These are phyloP conservation scores for Rutpela maculata DNA, from an alignment of 2,888 invertebrate genomes.

Conservation along the genomic window DNA sequence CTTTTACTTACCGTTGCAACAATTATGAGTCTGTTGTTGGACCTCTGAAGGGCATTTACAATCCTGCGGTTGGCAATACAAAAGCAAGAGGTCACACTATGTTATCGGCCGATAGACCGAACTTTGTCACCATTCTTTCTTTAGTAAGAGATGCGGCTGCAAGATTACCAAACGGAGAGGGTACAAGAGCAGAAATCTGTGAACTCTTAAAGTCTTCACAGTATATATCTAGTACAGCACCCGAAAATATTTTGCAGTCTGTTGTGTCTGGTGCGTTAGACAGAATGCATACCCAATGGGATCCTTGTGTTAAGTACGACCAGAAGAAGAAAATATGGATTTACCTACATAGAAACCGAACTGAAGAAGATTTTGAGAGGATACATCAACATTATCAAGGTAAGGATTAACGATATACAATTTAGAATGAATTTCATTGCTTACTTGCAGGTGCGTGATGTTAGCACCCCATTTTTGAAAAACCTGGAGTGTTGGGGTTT, in stretches of 20 bases:
- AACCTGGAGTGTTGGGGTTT: too few relatives aligned
- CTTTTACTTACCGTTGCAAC: constrained; percentile 89
- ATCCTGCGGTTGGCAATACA: constrained; percentile 77
- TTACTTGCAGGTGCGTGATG: too few relatives aligned
- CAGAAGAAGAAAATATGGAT: constrained; percentile 95
- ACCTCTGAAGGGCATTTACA: constrained; percentile 81
- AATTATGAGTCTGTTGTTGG: constrained; percentile 91
- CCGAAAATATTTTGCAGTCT: constrained; percentile 83
- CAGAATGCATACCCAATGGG: constrained; percentile 90
- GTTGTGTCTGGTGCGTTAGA: constrained; percentile 94
- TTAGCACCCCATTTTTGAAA: too few relatives aligned
- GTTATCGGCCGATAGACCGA: constrained; percentile 87
- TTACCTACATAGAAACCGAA: constrained; percentile 88
- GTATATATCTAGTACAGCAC: constrained; percentile 76
- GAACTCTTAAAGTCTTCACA: constrained; percentile 85
- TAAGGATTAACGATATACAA: constrained; percentile 14
- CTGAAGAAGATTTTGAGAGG: constrained; percentile 79
- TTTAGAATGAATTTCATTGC: background rate
- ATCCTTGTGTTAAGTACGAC: constrained; percentile 96
- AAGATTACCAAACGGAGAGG: constrained; percentile 95
- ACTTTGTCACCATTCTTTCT: constrained; percentile 92
- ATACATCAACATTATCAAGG: constrained; percentile 82
- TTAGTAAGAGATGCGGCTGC: constrained; percentile 96
- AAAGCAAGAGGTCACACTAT: constrained; percentile 90
- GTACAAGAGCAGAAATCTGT: constrained; percentile 92